Evolutionary conservation across 2,888 invertebrate genomes (phyloP).

Genomic region (Andrena fulva): DNA sequence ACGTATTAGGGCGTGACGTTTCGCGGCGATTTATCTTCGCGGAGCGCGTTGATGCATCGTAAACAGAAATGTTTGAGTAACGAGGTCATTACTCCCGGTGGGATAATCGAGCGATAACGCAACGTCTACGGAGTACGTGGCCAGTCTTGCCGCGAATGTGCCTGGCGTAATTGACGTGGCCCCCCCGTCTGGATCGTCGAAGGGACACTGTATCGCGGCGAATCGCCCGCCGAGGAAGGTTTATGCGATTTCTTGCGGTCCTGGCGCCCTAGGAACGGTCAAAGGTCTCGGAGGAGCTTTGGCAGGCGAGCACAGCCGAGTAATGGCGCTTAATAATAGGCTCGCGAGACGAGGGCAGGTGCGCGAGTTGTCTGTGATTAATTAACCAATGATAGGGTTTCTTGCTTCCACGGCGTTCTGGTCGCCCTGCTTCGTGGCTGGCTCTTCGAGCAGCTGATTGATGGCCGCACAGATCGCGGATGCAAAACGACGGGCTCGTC

Average conservation of each 20-base stretch:
- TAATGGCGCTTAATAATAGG: conserved; percentile 77
- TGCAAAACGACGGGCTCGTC: neutral
- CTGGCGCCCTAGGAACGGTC: conserved; percentile 51
- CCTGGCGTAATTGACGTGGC: neutral
- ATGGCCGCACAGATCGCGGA: conserved; percentile 25
- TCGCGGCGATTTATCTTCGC: conserved; percentile 58
- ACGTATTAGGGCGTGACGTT: conserved; percentile 40
- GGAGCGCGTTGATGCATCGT: conserved; percentile 54
- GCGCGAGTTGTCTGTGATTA: conserved; percentile 73
- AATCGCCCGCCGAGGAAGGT: conserved; percentile 23
- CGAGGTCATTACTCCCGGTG: conserved; percentile 65
- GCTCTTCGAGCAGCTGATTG: conserved; percentile 46
- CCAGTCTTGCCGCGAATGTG: neutral
- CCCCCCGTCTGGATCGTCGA: neutral
- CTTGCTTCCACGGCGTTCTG: conserved; percentile 35
- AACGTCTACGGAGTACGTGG: conserved; percentile 35
- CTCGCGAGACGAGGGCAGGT: conserved; percentile 73
- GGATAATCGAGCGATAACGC: conserved; percentile 66
- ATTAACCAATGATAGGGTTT: conserved; percentile 76
- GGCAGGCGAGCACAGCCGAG: conserved; percentile 57
- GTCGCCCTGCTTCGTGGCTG: conserved; percentile 17
- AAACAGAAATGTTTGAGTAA: conserved; percentile 65
- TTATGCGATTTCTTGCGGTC: neutral
- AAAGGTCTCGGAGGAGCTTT: conserved; percentile 62
- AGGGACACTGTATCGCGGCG: conserved; percentile 16